Percentiles rank a stretch among this genome's conserved stretches.
These are phyloP conservation scores for Prosopocoilus inquinatus DNA, from an alignment of 2,888 invertebrate genomes.

Conservation along the genomic window DNA sequence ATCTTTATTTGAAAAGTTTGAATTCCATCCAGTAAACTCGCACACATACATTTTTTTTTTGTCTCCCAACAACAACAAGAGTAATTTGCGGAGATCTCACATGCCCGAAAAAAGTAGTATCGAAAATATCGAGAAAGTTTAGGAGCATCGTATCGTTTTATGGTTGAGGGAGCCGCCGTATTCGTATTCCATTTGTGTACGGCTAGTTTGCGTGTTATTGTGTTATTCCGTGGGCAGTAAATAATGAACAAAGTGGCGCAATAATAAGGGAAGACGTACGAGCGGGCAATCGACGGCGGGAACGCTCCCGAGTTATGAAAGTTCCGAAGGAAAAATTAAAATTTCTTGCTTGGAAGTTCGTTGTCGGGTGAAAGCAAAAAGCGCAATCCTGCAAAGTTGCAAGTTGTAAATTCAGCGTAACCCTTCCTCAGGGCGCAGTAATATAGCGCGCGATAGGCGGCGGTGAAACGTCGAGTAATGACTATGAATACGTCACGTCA, in stretches of 20 bases:
- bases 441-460: conserved; percentile 39
- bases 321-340: conserved; percentile 35
- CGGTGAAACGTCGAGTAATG: conserved; percentile 49
- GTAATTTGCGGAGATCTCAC: background rate
- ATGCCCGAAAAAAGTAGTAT: background rate
- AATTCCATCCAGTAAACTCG: background rate
- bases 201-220: background rate
- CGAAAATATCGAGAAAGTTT: conserved; percentile 2
- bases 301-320: conserved; percentile 32
- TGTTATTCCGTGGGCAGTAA: background rate
- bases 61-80: background rate
- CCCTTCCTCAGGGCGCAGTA: conserved; percentile 42
- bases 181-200: background rate
- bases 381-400: conserved; percentile 44
- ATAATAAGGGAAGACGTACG: conserved; percentile 5
- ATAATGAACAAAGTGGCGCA: no score
- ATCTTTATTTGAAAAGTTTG: background rate
- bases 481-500: conserved; percentile 49
- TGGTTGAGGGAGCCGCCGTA: background rate
- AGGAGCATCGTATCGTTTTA: background rate
- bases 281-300: conserved; percentile 19
- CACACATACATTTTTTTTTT: background rate
- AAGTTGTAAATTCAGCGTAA: conserved; percentile 43
- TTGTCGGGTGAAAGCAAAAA: conserved; percentile 30
- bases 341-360: conserved; percentile 36